Evolutionary conservation across 2,797 vertebrate genomes (phyloP).

Genomic region (Hydrophis major): DNA sequence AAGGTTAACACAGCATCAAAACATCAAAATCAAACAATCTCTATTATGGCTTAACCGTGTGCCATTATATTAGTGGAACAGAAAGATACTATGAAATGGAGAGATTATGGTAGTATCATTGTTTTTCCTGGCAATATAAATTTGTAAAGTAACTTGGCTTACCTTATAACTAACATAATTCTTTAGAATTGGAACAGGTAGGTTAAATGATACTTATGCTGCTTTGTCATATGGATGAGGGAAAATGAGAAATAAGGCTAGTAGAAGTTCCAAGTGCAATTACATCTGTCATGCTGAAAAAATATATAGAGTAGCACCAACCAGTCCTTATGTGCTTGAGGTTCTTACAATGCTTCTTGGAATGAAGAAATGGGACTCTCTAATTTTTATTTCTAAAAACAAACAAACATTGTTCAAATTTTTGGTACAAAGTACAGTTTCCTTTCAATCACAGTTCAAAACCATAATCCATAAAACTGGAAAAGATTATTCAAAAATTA

Average conservation of each 20-base stretch:
- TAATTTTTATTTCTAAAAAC: background rate
- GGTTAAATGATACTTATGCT: background rate
- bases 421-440: background rate
- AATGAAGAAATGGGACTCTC: background rate
- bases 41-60: background rate
- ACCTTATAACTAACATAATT: background rate
- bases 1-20: background rate
- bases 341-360: background rate
- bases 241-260: background rate
- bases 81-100: background rate
- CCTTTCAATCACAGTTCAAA: background rate
- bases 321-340: background rate
- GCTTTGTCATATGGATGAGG: background rate
- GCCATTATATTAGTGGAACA: background rate
- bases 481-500: background rate
- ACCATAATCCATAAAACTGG: background rate
- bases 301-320: background rate
- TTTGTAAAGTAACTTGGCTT: background rate
- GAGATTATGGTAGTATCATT: background rate
- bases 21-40: background rate
- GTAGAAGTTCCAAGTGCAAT: background rate
- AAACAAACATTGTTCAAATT: background rate
- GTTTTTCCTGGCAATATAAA: background rate
- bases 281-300: background rate
- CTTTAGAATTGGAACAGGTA: background rate